These are phyloP conservation scores for Ophion obscuratus DNA, from an alignment of 2,888 invertebrate genomes.

Conservation along the genomic window DNA sequence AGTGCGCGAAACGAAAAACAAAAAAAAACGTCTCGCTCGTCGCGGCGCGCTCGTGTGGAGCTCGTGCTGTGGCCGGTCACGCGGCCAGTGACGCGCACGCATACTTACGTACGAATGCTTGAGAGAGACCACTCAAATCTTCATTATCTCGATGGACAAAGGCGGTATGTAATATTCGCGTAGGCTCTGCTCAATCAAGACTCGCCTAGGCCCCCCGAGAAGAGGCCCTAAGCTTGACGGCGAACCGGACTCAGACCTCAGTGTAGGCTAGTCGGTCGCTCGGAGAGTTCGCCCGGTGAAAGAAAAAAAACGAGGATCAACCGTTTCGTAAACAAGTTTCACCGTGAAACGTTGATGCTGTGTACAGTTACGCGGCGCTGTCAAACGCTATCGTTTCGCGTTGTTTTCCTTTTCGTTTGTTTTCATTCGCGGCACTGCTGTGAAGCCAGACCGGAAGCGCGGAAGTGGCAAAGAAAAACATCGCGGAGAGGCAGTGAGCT, in stretches of 20 bases:
- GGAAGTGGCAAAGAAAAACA: too few relatives aligned
- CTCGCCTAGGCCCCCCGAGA: conserved; percentile 53
- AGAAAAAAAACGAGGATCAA: conserved; percentile 14
- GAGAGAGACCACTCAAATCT: conserved; percentile 43
- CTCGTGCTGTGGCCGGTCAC: conserved; percentile 62
- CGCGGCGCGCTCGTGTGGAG: conserved; percentile 18
- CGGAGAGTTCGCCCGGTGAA: conserved; percentile 68
- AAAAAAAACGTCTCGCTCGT: background rate
- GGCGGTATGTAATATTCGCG: conserved; percentile 79
- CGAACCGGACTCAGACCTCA: conserved; percentile 83
- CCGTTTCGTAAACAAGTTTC: too few relatives aligned
- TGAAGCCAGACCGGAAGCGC: too few relatives aligned
- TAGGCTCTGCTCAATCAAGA: conserved; percentile 72
- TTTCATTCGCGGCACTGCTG: too few relatives aligned
- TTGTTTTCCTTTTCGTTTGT: too few relatives aligned
- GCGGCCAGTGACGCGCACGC: conserved; percentile 54
- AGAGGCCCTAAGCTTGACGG: conserved; percentile 75
- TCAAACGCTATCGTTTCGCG: too few relatives aligned
- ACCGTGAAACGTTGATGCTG: too few relatives aligned
- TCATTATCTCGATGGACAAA: conserved; percentile 63
- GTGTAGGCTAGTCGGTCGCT: conserved; percentile 84
- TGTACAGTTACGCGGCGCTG: too few relatives aligned
- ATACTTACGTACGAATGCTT: background rate
- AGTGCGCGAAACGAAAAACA: background rate
- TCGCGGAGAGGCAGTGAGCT: too few relatives aligned